Conservation (phyloP, 2,888 invertebrate species). For the Xanthorhoe spadicearia region DNA sequence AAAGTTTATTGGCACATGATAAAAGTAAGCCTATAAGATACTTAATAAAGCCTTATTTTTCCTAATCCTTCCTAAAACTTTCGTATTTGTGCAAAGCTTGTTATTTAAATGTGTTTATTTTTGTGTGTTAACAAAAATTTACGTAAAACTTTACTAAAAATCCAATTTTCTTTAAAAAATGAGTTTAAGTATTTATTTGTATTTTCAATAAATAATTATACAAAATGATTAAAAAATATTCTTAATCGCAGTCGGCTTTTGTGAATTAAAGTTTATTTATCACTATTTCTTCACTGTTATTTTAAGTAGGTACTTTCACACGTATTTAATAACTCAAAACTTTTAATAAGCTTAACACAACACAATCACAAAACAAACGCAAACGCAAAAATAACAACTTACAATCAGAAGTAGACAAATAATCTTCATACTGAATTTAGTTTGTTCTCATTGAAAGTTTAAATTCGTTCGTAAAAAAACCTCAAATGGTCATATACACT, state of each 20-base stretch:
- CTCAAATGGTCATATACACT: constrained; percentile 55
- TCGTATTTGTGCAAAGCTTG: no score
- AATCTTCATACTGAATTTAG: constrained; percentile 70
- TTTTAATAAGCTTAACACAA: not conserved
- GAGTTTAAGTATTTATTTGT: no score
- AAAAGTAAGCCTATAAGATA: no score
- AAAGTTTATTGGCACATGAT: no score
- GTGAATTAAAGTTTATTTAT: not conserved
- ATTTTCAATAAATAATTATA: no score
- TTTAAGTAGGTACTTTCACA: not conserved
- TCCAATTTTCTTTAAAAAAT: no score
- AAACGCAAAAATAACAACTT: constrained; percentile 52
- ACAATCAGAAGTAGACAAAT: constrained; percentile 71
- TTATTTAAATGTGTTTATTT: no score
- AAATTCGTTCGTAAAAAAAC: constrained; percentile 76
- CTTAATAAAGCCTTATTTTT: no score
- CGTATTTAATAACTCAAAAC: not conserved
- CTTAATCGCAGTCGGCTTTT: not conserved
- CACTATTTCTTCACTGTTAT: not conserved
- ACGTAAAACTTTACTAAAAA: no score
- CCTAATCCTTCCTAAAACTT: no score
- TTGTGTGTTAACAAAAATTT: no score
- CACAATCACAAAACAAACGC: constrained; percentile 8
- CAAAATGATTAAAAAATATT: not conserved
- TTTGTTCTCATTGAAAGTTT: constrained; percentile 57